Evolutionary conservation across 2,888 invertebrate genomes (phyloP), one percentile per base, ranked within the genome.

Genomic region (Protophormia terraenovae): DNA sequence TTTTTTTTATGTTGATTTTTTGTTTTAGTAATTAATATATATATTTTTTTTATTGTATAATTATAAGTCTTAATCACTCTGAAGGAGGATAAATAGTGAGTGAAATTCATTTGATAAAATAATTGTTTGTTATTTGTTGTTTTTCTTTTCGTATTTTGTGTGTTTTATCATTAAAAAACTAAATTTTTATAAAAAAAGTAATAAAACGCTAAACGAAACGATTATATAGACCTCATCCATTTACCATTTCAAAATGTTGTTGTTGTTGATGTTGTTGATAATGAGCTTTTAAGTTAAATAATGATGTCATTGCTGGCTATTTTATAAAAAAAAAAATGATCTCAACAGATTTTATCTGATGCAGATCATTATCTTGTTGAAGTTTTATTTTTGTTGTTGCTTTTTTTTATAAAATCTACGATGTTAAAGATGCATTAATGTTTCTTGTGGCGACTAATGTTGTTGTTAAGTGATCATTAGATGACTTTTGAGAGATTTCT

Each of bases 61-160:
- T 76, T 64, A 82, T 83, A 83, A 83, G 82, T 83, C 82, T 83
- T 83, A 83, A 71, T 77, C 82, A 83, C 82, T 83, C 82, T 72
- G 76, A 76, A 71, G 64, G 62, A 71, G 64, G 62, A 76, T 77
- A 83, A 77, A 83, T 83, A 83, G 76, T 83, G 76, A 83, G 82
- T 83, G 82, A 83, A 83, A 83, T 83, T 71, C 45, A 66, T 62
- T 62, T 76, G 81, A 81, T 81, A 67, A 81, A 80, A 80, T 41
- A 45, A n/a, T n/a, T n/a, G 10, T 67, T 67, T 60, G 6, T 38
- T 69, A 53, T 73, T 35, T 16, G 5, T 22, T 32, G 64, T 19
- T 64, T 16, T 35, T 45, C 29, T 45, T 29, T 19, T 19, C n/a
- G 10, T 7, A 24, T 45, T 53, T 35, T 77, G 22, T 32, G 10